Conservation (phyloP, 2,888 invertebrate species). For the Cephus nigrinus region DNA sequence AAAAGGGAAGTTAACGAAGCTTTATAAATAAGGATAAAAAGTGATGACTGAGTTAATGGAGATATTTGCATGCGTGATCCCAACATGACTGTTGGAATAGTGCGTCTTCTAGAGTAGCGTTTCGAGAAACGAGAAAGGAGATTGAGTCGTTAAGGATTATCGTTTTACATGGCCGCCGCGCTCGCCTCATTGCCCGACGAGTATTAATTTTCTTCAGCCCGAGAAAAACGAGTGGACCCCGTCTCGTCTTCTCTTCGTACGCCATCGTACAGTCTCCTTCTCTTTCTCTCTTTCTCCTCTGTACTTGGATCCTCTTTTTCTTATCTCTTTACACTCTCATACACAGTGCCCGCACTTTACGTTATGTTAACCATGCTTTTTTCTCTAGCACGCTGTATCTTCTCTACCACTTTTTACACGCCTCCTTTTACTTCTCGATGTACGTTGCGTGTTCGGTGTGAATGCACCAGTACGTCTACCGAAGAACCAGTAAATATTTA, state of each 20-base stretch:
- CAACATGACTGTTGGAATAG: background rate
- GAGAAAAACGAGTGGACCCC: constrained; percentile 8
- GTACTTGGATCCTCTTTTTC: constrained; percentile 17
- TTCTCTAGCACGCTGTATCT: background rate
- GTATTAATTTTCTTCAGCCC: constrained; percentile 42
- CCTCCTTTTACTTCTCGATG: background rate
- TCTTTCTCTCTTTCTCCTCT: constrained; percentile 17
- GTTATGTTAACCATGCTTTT: background rate
- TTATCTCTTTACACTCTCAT: constrained; percentile 16
- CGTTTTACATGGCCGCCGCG: constrained; percentile 36
- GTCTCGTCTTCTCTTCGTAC: constrained; percentile 12
- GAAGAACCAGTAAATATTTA: background rate
- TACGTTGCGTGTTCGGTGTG: background rate
- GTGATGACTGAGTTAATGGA: background rate
- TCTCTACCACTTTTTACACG: background rate
- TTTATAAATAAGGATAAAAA: background rate
- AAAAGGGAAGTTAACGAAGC: background rate
- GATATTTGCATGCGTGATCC: background rate
- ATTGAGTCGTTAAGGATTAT: constrained; percentile 47
- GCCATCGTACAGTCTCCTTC: constrained; percentile 11
- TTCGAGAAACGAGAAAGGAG: constrained; percentile 22
- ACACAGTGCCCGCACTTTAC: background rate
- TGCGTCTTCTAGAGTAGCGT: background rate
- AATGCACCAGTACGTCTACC: background rate
- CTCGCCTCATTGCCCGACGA: constrained; percentile 30